Conservation (phyloP, 2,888 invertebrate species). For the Cephus nigrinus region DNA sequence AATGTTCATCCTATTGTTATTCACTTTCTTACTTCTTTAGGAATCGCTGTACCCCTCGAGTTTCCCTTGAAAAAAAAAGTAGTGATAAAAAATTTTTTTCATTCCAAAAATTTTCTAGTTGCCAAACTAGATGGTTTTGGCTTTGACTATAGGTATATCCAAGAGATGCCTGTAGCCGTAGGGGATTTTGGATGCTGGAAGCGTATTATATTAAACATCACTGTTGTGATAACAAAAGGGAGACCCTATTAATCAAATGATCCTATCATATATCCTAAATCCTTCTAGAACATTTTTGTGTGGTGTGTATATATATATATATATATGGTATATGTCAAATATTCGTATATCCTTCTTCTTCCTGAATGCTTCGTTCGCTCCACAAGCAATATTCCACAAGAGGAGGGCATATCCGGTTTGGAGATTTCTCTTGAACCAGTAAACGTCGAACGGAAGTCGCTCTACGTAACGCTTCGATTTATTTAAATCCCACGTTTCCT, state of each 20-base stretch:
- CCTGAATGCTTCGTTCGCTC: neutral
- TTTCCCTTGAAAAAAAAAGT: too few species aligned
- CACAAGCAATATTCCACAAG: too few species aligned
- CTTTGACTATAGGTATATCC: neutral
- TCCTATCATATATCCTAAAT: neutral
- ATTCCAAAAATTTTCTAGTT: neutral
- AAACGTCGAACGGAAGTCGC: too few species aligned
- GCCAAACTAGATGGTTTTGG: neutral
- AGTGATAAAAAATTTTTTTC: too few species aligned
- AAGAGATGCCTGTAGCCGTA: neutral
- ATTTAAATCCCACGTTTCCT: slow-evolving; percentile 32
- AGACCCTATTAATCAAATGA: neutral
- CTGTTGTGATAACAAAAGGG: neutral
- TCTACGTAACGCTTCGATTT: slow-evolving; percentile 14
- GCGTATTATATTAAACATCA: neutral
- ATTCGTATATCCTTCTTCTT: neutral
- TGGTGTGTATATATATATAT: neutral
- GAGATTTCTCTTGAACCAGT: too few species aligned
- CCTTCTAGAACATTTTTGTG: neutral
- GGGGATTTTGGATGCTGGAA: neutral
- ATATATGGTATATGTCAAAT: neutral
- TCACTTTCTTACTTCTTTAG: neutral
- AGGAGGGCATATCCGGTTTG: too few species aligned
- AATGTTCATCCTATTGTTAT: neutral
- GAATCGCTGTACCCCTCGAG: neutral